Evolutionary conservation across 2,888 invertebrate genomes (phyloP), one percentile per base, ranked within the genome.

Genomic region (Linnaemya tessellans): DNA sequence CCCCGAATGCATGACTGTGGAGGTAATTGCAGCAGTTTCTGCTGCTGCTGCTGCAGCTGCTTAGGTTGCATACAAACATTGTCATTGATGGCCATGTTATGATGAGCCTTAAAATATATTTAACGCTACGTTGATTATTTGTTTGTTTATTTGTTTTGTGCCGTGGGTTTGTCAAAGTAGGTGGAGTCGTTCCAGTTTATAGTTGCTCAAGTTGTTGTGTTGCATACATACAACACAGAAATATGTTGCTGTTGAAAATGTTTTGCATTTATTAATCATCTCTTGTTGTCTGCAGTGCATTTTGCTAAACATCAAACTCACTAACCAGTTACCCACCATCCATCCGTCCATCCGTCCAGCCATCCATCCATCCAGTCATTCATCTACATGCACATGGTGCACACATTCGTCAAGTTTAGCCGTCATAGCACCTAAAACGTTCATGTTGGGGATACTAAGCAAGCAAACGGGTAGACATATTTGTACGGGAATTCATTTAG

Each of bases 141-240:
- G 73, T 86, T 30, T 30, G 80, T 82, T 86, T 86, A 75, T 87
- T 85, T 84, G 78, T 77, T 84, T 87, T 79, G 73, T 62, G 80
- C 68, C 62, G 79, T 84, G 81, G 84, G 86, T 80, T 87, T 87
- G 87, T 80, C 87, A 86, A 87, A 87, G 86, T 87, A 87, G 87
- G 87, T 80, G 87, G 85, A 86, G 87, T 80, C 75, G 82, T 85
- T 85, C 85, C 85, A 85, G 85, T 82, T 85, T 74, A 80, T 79
- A 71, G 81, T 71, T 85, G 60, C 11, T 58, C n/a, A 65, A 65
- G 68, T 46, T 73, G 43, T 13, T 46, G 30, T 30, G 8, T 71
- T 70, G 30, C 49, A 54, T 43, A 30, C 2, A 35, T 46, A 30
- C 11, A n/a, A 22, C 60, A 22, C 11, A 65, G 41, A 25, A 38